Conservation (phyloP, 2,113 vertebrate species). For the Albula goreensis region DNA sequence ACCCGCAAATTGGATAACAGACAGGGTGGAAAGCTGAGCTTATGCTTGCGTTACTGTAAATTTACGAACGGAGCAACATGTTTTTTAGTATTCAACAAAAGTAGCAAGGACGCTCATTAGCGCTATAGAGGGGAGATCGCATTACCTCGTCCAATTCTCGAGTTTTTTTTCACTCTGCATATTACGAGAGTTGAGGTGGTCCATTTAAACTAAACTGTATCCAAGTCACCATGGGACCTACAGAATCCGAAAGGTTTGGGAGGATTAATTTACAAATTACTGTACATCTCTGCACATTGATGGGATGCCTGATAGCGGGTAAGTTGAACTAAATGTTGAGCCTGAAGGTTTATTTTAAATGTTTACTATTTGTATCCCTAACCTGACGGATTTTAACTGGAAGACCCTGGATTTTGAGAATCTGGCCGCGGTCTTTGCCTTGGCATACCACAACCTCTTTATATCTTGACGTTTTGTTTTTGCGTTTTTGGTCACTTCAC, state of each 20-base stretch:
- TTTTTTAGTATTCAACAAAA: background rate
- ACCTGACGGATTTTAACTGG: background rate
- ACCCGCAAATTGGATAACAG: background rate
- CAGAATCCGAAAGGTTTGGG: background rate
- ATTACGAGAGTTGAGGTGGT: background rate
- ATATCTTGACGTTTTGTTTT: background rate
- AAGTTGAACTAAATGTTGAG: background rate
- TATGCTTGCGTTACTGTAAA: background rate
- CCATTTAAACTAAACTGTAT: background rate
- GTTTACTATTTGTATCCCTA: background rate
- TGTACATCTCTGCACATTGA: background rate
- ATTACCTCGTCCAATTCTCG: background rate
- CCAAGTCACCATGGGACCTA: background rate
- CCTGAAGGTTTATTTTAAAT: background rate
- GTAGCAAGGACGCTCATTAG: background rate
- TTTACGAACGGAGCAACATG: background rate
- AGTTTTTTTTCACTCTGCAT: background rate
- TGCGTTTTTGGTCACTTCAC: background rate
- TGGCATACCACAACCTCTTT: background rate
- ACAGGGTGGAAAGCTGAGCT: background rate
- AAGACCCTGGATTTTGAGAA: background rate
- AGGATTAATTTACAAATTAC: background rate
- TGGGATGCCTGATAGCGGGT: background rate
- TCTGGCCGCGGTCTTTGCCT: background rate
- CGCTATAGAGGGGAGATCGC: background rate